Evolutionary conservation across 2,113 vertebrate species (phyloP).

Genomic region (Bos javanicus): DNA sequence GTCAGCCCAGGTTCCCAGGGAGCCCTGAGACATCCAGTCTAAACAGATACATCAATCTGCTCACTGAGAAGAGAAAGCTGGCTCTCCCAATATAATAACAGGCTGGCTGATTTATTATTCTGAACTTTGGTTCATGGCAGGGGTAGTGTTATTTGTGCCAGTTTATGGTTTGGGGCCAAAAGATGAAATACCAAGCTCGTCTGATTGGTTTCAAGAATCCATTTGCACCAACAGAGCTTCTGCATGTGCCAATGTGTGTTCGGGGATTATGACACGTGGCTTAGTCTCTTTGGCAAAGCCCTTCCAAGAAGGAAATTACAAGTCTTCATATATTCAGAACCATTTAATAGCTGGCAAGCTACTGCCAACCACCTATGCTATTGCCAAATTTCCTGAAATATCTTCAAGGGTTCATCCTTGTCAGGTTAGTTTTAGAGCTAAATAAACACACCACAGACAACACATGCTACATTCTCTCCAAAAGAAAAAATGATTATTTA

Average conservation of each 20-base stretch:
- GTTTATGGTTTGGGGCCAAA: constrained; percentile 63
- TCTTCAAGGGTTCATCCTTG: constrained; percentile 24
- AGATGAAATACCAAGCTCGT: constrained; percentile 24
- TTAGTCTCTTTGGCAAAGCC: constrained; percentile 45
- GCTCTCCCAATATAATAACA: constrained; percentile 57
- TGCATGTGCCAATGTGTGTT: not conserved
- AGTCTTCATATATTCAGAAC: constrained; percentile 50
- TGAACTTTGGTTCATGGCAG: constrained; percentile 58
- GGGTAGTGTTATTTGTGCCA: constrained; percentile 47
- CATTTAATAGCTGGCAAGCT: constrained; percentile 39
- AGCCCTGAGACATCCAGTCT: constrained; percentile 17
- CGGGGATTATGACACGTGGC: not conserved
- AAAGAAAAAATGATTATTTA: not conserved
- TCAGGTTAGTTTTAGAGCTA: constrained; percentile 11
- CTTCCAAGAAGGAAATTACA: constrained; percentile 24
- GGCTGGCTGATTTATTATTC: constrained; percentile 53
- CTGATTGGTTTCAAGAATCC: constrained; percentile 53
- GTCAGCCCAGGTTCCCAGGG: constrained; percentile 43
- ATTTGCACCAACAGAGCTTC: not conserved
- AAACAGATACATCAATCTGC: constrained; percentile 53
- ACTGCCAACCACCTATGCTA: not conserved
- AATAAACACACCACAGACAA: not conserved
- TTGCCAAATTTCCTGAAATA: constrained; percentile 25
- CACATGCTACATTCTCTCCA: not conserved
- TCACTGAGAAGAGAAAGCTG: constrained; percentile 51